Base-by-base conservation (phyloP, 1,140 invertebrate species). In the Sycophaga agraensis region DNA sequence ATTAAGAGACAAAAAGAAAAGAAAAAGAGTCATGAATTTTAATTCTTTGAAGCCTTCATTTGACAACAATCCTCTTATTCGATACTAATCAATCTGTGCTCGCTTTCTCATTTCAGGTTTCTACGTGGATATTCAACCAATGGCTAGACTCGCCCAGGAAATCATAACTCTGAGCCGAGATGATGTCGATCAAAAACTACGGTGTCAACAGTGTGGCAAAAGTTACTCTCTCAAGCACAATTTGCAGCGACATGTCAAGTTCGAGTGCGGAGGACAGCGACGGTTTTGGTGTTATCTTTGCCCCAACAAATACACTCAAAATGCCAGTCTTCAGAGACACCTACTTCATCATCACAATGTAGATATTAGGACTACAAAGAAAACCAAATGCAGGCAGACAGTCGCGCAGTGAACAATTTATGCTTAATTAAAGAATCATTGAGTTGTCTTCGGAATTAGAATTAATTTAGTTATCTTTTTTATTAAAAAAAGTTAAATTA, bases 251-350 rank as follows among this genome's bases (percentile, higher is more conserved):
- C 84, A 85, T 63, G 73, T 78, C 19, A 78, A 78, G 11, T 85
- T 79, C 59, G 83, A 85, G 60, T 85, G 84, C 65, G 81, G 79
- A 28, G 80, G 74, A 24, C 73, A 76, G 37, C 70, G 82, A 16
- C 73, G 78, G 66, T 85, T 83, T 54, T 65, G 66, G 4, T 83
- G 81, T 57, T 63, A 72, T 17, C 63, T 76, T 6, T 84, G 82
- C 60, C 70, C 73, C 12, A 80, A 79, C 58, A 74, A 72, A 48
- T 83, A 82, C 67, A 78, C 74, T 3, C 75, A 78, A 16, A 79
- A 77, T 8, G 70, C 70, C 49, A 79, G 78, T 42, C 59, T 84
- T 4, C 71, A 72, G 9, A 73, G 78, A 5, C 78, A 81, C 42
- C 24, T 72, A 26, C 63, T 68, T n/a, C 65, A 65, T n/a, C 57